Evolutionary conservation across 2,888 invertebrate genomes (phyloP).

Genomic region (Pachycephus smyrnensis): DNA sequence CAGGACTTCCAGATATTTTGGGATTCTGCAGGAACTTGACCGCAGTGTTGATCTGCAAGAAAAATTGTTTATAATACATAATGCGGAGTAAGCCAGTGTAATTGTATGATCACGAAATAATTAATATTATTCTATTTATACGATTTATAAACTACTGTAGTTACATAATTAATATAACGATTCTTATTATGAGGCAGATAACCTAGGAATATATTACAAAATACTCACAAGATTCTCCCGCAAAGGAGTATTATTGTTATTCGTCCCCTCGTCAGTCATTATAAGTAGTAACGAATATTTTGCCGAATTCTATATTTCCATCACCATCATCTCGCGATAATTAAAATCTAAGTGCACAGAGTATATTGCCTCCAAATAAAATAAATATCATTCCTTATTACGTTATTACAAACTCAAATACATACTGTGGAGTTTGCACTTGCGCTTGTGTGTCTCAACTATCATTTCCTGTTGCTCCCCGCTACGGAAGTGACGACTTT

Average conservation of each 20-base stretch:
- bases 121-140: background rate
- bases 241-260: constrained; percentile 44
- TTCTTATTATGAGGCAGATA: background rate
- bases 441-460: background rate
- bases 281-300: background rate
- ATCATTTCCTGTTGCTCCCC: background rate
- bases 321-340: background rate
- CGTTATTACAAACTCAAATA: background rate
- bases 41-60: constrained; percentile 82
- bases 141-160: background rate
- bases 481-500: background rate
- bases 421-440: background rate
- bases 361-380: background rate
- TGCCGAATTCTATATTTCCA: background rate
- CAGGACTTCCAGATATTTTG: constrained; percentile 82
- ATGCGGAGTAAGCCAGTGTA: background rate
- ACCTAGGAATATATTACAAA: constrained; percentile 4
- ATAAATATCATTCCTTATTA: background rate
- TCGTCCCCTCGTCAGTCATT: constrained; percentile 53
- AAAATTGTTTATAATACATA: background rate
- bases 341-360: background rate
- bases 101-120: background rate
- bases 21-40: constrained; percentile 88
- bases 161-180: background rate
- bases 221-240: constrained; percentile 58